These are phyloP conservation scores for Rhodophaea formosa DNA, from an alignment of 2,888 invertebrate genomes.

Conservation along the genomic window DNA sequence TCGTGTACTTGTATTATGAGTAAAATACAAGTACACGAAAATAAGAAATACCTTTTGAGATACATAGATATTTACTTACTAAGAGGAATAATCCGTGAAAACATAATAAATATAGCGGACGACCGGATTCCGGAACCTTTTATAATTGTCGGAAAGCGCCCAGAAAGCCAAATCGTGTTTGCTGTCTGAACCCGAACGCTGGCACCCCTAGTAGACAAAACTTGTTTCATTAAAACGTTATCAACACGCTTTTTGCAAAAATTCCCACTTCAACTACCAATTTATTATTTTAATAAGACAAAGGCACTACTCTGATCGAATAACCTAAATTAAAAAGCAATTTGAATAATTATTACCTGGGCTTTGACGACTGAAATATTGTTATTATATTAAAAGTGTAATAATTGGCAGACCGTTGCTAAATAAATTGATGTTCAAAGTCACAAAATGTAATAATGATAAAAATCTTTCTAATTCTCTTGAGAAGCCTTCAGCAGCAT, in stretches of 20 bases:
- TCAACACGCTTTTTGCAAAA: conserved; percentile 5
- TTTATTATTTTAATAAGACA: not conserved
- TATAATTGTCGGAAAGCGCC: not conserved
- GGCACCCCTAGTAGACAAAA: not conserved
- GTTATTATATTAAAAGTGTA: not conserved
- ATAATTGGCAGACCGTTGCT: not conserved
- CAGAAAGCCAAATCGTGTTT: not conserved
- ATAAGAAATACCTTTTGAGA: no score
- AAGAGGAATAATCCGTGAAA: no score
- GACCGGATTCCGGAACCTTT: not conserved
- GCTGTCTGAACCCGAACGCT: not conserved
- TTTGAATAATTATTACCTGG: not conserved
- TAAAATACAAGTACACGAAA: no score
- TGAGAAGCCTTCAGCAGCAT: not conserved
- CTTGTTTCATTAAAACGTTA: conserved; percentile 11
- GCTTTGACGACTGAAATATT: not conserved
- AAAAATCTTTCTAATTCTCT: not conserved
- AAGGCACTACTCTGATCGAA: not conserved
- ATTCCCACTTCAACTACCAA: conserved; percentile 4
- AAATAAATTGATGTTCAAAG: not conserved
- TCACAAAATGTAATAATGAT: not conserved
- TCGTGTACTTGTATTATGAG: no score
- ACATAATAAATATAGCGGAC: no score
- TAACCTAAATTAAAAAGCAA: not conserved
- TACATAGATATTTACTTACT: no score